Evolutionary conservation across 2,888 invertebrate species (phyloP).

Genomic region (Lasioglossum vierecki): DNA sequence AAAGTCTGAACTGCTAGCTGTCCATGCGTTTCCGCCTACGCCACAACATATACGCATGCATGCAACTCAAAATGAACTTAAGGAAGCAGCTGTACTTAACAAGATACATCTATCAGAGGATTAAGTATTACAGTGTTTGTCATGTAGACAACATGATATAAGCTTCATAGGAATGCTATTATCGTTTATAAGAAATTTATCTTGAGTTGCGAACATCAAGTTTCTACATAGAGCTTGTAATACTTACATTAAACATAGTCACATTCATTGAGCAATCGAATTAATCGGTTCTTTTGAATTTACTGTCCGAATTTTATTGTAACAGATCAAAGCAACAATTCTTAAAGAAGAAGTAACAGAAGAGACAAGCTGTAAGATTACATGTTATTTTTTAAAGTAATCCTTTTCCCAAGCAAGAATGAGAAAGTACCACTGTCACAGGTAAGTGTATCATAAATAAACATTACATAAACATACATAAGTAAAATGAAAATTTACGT

Average conservation of each 20-base stretch:
- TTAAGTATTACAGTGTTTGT: slow-evolving; percentile 35
- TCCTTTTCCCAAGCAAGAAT: slow-evolving; percentile 45
- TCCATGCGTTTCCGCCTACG: slow-evolving; percentile 96
- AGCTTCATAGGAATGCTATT: slow-evolving; percentile 4
- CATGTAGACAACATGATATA: slow-evolving; percentile 7
- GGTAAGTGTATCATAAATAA: slow-evolving; percentile 31
- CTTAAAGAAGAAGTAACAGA: slow-evolving; percentile 15
- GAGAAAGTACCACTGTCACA: slow-evolving; percentile 32
- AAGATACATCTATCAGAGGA: slow-evolving; percentile 42
- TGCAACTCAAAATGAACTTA: slow-evolving; percentile 79
- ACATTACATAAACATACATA: not conserved
- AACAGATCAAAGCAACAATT: slow-evolving; percentile 21
- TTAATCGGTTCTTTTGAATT: not conserved
- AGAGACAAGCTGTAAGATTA: slow-evolving; percentile 23
- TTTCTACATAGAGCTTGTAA: slow-evolving; percentile 12
- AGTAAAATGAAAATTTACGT: not conserved
- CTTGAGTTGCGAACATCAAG: not conserved
- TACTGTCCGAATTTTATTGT: slow-evolving; percentile 10
- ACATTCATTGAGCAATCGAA: not conserved
- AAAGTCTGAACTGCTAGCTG: slow-evolving; percentile 95
- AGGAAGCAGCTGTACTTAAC: slow-evolving; percentile 59
- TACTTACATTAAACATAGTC: slow-evolving; percentile 24
- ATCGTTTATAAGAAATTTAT: slow-evolving; percentile 15
- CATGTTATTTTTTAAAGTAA: slow-evolving; percentile 34
- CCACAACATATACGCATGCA: slow-evolving; percentile 82